A percentile compares a stretch with the other conserved stretches of the same genome.
These are phyloP conservation scores for Hedychridium roseum DNA, from an alignment of 2,888 invertebrate species.

Conservation along the genomic window DNA sequence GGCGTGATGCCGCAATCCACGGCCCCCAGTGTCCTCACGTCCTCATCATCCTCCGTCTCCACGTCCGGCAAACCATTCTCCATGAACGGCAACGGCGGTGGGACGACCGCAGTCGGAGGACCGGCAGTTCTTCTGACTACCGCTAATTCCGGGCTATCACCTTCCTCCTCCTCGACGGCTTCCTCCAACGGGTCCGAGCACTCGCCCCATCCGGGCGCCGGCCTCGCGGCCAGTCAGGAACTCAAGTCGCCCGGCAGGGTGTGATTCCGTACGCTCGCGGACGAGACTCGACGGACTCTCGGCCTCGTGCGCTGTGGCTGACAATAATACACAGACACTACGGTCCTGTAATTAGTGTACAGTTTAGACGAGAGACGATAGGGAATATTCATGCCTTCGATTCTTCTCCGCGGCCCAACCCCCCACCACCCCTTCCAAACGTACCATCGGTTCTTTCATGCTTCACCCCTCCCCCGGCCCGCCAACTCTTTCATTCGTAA, in stretches of 20 bases:
- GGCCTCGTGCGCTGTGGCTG: slow-evolving; percentile 46
- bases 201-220: slow-evolving; percentile 51
- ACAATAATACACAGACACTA: slow-evolving; percentile 54
- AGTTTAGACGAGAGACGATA: slow-evolving; percentile 38
- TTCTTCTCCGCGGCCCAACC: no score
- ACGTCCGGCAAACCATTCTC: slow-evolving; percentile 61
- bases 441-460: no score
- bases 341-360: slow-evolving; percentile 63
- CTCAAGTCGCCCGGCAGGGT: slow-evolving; percentile 61
- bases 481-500: no score
- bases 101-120: slow-evolving; percentile 70
- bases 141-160: slow-evolving; percentile 66
- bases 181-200: slow-evolving; percentile 66
- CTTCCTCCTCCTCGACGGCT: slow-evolving; percentile 69
- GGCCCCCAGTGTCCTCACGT: slow-evolving; percentile 57
- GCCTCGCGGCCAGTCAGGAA: slow-evolving; percentile 53
- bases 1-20: slow-evolving; percentile 57
- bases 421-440: no score
- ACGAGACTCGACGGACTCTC: slow-evolving; percentile 12
- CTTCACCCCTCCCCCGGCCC: no score
- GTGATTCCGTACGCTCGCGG: slow-evolving; percentile 45
- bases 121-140: slow-evolving; percentile 68
- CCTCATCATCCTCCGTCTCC: slow-evolving; percentile 64
- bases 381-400: slow-evolving; percentile 9
- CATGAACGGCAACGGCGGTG: slow-evolving; percentile 62